Conservation (phyloP, 2,113 vertebrate species). For the Mirza zaza region DNA sequence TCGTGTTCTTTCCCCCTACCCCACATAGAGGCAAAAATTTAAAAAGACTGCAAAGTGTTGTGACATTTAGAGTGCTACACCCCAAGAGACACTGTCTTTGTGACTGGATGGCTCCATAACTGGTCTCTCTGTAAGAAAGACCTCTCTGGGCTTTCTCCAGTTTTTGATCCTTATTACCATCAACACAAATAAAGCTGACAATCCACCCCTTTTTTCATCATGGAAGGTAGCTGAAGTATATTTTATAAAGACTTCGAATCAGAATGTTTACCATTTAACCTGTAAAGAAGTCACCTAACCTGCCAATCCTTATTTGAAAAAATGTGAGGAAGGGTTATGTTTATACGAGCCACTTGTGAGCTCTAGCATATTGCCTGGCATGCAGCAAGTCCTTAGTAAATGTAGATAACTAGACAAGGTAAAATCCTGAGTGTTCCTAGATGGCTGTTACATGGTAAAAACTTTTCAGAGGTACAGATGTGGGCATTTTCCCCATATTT, state of each 20-base stretch:
- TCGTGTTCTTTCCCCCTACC: not conserved
- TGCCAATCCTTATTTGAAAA: not conserved
- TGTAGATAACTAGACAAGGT: not conserved
- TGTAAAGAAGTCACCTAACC: not conserved
- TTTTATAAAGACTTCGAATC: not conserved
- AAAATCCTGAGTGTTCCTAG: not conserved
- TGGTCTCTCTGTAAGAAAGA: not conserved
- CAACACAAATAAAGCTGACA: not conserved
- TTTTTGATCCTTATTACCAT: not conserved
- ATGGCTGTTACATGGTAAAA: not conserved
- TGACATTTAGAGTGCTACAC: not conserved
- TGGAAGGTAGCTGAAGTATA: not conserved
- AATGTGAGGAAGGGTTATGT: not conserved
- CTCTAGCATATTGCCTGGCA: not conserved
- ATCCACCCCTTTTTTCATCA: not conserved
- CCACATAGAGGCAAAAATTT: not conserved
- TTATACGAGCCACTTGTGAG: not conserved
- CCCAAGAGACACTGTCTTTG: not conserved
- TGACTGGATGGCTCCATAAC: not conserved
- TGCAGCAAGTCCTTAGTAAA: not conserved
- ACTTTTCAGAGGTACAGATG: too few species aligned
- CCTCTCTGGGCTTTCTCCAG: not conserved
- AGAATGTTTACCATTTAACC: not conserved
- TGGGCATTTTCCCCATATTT: not conserved
- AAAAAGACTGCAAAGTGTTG: not conserved